Base-by-base conservation (phyloP, 2,797 vertebrate species). In the Mormyrus proboscirostris region DNA sequence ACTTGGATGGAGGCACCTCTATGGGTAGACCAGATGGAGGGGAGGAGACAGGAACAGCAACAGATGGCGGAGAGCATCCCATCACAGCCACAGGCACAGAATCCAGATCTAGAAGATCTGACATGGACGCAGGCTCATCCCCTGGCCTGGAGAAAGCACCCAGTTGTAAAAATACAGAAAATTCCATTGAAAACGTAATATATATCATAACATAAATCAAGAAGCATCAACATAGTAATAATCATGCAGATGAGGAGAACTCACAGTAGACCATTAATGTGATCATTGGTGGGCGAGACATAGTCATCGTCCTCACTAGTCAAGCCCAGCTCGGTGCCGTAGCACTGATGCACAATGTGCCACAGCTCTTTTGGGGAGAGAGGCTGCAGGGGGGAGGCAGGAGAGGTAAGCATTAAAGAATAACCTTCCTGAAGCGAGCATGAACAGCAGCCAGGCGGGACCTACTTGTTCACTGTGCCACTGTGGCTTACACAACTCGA, bases 301-400 rank as follows among this genome's bases (percentile, higher is more conserved):
- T 98, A 98, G 95, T 98, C 97, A 25, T 98, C 97, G 0, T 98
- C 97, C 93, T 98, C 97, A 10, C 97, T 98, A 49, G 97, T 98
- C 90, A 98, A 96, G 33, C 97, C 97, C 44, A 98, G 95, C 91
- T 98, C 97, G 0, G 97, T 97, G 91, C 97, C 97, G 0, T 98
- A 98, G 92, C 97, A 98, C 94, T 98, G 97, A 93, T 98, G 97
- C 0, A 98, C 97, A 33, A 98, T 97, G 94, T 97, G 96, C 97
- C 97, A 98, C 73, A 98, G 95, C 93, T 98, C 97, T 29, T 96
- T 97, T 1, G 97, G 97, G 87, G 97, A 97, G 88, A 98, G 93
- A 0, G 97, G 96, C 97, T 98, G 94, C 2, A 29, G 88, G 19
- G 22, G 62, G 33, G n/a, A 65, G 41, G 44, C 16, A 50, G 49